Evolutionary conservation across 2,797 vertebrate genomes (phyloP), one percentile per base, ranked within the genome.

Genomic region (Coregonus ussuriensis): DNA sequence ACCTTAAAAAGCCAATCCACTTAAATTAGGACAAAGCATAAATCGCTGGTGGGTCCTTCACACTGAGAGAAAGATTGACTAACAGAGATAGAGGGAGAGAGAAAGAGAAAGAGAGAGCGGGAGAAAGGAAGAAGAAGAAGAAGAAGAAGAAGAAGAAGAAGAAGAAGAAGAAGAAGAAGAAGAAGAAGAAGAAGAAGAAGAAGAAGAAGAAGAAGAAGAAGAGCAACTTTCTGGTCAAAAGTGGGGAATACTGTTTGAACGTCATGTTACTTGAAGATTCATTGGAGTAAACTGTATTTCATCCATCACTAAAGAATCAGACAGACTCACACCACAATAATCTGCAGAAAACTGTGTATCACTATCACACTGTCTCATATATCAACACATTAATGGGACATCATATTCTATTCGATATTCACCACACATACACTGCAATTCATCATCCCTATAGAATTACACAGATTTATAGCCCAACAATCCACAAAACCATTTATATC

Each of bases 1-100:
- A 80, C 75, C 87, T 81, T 86, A 81, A 89, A 89, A 89, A 86
- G 76, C 77, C 85, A 91, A 89, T 92, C 86, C 72, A 82, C 83
- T 74, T 78, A 83, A 88, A 87, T 89, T 85, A 85, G 70, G 71
- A 76, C n/a, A 67, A 77, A n/a, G 77, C 77, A 81, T 87, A 82
- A 88, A 88, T 86, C 82, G 74, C 18, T 21, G 31, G 16, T 65
- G 25, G 59, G 79, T 62, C 13, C 29, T 2, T 51, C 31, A 67
- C 18, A 47, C 13, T 68, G 14, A 56, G 3, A 72, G 53, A 59
- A 18, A 35, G 15, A 59, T 6, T 25, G 16, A 33, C 25, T 33
- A 29, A 31, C 52, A 33, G 6, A 3, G 41, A 51, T 18, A 71
- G 69, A 47, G 69, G 47, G 69, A 47, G 37, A 69, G 67, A 47